Evolutionary conservation across 2,797 vertebrate genomes (phyloP), one percentile per base, ranked within the genome.

Genomic region (Sebastes aleutianus): DNA sequence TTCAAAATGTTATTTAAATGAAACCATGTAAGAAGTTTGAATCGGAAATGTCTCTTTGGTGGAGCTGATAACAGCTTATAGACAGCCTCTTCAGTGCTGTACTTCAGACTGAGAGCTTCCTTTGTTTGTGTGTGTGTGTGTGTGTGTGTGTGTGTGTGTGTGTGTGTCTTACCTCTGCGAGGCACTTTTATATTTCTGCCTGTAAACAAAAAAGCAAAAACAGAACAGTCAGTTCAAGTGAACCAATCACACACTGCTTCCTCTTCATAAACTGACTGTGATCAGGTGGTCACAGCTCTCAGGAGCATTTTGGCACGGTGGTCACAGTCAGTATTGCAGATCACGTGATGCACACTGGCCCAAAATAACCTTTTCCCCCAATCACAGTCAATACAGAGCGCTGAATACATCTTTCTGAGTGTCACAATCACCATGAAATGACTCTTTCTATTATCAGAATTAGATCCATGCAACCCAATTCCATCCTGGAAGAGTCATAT

Each of bases 121-220:
- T 29, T 29, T 50, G 34, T 20, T 26, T 29, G 65, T 31, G 68
- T 47, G 68, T 82, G 31, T 22, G 43, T 43, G 57, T 79, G 71
- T 73, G 65, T 63, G 47, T 54, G 73, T 59, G 24, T 53, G 69
- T 77, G 62, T 61, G 75, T 58, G 78, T 74, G 70, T 63, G 22
- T 47, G 70, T 43, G 24, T 31, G 24, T 84, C 89, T 92, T 89
- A 94, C 93, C 93, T 93, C 82, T 91, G 90, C 0, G 93, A 94
- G 64, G 93, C 90, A 70, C 83, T 91, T 88, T 94, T 94, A 8
- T 93, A 94, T 82, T 93, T 94, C 90, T 94, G 93, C 93, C 93
- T 94, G 92, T 77, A 82, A 90, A 88, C 63, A 80, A 66, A 87
- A 63, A 84, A 65, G 86, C 7, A 87, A 22, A 74, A 59, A 85